A percentile compares a stretch with the other conserved stretches of the same genome.
These are phyloP conservation scores for Lucilia sericata DNA, from an alignment of 1,140 invertebrate genomes.

Conservation along the genomic window DNA sequence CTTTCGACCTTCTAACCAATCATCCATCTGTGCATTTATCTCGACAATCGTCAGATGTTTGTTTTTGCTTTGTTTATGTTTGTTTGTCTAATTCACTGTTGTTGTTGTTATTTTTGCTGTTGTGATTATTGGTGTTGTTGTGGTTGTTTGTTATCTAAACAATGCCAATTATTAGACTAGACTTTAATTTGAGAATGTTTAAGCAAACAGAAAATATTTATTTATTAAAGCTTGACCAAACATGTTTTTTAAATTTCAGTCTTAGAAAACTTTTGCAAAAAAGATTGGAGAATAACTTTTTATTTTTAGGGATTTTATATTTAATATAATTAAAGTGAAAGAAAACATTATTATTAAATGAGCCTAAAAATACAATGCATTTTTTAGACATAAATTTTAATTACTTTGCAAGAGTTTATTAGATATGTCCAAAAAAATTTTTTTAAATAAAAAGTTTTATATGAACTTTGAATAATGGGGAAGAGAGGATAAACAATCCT, in stretches of 20 bases:
- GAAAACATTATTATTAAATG: too few relatives aligned
- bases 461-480: too few relatives aligned
- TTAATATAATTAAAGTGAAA: not conserved
- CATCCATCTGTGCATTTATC: constrained; percentile 25
- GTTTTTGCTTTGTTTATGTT: not conserved
- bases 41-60: not conserved
- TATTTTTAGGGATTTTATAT: not conserved
- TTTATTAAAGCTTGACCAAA: not conserved
- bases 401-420: too few relatives aligned
- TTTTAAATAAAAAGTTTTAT: too few relatives aligned
- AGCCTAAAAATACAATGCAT: too few relatives aligned
- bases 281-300: too few relatives aligned
- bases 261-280: not conserved
- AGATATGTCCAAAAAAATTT: too few relatives aligned
- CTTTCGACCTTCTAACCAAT: not conserved
- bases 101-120: not conserved
- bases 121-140: not conserved
- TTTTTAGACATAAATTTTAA: too few relatives aligned
- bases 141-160: not conserved
- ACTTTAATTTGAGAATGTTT: not conserved
- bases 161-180: not conserved
- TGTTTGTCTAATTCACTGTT: not conserved
- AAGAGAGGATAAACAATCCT: too few relatives aligned
- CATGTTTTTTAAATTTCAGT: not conserved
- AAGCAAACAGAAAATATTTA: not conserved